These are phyloP conservation scores for Macroglossus sobrinus DNA, from an alignment of 2,113 vertebrate genomes.

Conservation along the genomic window DNA sequence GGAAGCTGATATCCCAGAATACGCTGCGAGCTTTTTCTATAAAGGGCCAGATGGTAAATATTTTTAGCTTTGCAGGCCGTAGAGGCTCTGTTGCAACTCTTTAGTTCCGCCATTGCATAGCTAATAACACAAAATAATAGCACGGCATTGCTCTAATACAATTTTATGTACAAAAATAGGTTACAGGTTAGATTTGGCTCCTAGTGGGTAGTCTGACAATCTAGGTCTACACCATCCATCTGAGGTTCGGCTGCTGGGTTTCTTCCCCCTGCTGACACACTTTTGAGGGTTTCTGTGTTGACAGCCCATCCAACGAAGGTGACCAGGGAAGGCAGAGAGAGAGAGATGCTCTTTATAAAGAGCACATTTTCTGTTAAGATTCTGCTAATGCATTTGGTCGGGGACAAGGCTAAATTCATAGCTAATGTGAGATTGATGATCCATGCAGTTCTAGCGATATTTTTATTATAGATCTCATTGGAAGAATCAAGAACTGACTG, in stretches of 20 bases:
- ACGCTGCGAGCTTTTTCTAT: background rate
- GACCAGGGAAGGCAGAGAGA: background rate
- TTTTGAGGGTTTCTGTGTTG: background rate
- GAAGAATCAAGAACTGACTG: background rate
- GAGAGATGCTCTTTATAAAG: background rate
- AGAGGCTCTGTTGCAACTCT: background rate
- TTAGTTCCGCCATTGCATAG: background rate
- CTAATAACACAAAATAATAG: background rate
- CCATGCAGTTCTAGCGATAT: background rate
- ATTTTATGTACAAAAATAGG: background rate
- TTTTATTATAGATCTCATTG: background rate
- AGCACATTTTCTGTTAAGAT: background rate
- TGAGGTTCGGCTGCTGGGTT: background rate
- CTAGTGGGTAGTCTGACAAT: background rate
- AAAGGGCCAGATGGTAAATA: background rate
- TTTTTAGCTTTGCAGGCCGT: background rate
- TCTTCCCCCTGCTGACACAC: background rate
- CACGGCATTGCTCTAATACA: background rate
- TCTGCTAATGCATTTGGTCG: background rate
- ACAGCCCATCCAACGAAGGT: background rate
- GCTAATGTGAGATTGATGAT: background rate
- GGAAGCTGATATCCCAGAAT: background rate
- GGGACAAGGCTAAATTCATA: slow-evolving; percentile 6
- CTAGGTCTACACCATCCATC: background rate
- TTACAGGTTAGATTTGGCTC: background rate